These are phyloP conservation scores for Rhopilema esculentum DNA, from an alignment of 30 jellyfish, hydroid and myxozoan genomes.

Conservation along the genomic window DNA sequence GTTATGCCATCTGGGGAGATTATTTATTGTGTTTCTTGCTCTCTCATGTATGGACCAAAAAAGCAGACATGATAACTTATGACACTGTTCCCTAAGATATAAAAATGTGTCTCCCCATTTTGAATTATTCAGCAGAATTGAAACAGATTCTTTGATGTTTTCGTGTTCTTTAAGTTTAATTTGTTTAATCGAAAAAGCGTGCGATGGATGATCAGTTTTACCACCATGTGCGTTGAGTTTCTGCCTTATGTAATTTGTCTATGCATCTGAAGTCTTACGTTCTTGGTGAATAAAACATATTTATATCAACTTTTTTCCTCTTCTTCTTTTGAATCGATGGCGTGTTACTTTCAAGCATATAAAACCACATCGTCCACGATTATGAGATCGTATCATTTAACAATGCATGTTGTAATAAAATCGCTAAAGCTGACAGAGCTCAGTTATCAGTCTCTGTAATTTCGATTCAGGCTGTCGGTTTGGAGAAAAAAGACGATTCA, in stretches of 20 bases:
- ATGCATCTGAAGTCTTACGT: not conserved
- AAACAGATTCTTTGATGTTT: not conserved
- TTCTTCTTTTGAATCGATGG: not conserved
- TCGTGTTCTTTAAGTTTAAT: not conserved
- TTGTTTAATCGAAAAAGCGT: not conserved
- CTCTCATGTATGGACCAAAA: not conserved
- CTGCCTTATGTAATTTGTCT: not conserved
- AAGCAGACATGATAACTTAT: not conserved
- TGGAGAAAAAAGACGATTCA: not conserved
- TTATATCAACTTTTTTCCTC: not conserved
- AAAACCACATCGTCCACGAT: not conserved
- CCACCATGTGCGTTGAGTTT: not conserved
- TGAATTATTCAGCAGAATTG: not conserved
- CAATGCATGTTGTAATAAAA: not conserved
- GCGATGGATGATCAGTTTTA: not conserved
- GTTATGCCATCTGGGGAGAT: not conserved
- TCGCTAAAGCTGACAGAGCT: not conserved
- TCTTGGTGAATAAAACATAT: not conserved
- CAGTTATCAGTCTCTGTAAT: not conserved
- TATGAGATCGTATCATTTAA: not conserved
- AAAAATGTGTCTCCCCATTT: not conserved
- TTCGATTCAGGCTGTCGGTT: not conserved
- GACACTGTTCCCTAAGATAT: not conserved
- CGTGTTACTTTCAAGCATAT: not conserved
- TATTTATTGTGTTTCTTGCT: not conserved